Evolutionary conservation across 2,113 vertebrate species (phyloP).

Genomic region (Calonectris borealis): DNA sequence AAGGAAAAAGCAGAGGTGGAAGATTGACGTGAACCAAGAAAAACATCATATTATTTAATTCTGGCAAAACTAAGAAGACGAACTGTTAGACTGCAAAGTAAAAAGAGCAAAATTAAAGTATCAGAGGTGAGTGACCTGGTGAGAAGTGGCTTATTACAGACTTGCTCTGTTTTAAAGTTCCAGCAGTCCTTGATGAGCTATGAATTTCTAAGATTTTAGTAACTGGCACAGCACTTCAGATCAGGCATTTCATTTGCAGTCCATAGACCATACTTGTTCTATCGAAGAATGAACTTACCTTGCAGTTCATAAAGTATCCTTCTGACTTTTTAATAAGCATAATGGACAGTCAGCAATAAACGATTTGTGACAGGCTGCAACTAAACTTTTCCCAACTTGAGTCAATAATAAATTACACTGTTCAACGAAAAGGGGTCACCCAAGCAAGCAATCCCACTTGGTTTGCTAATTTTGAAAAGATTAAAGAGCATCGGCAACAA

Average conservation of each 20-base stretch:
- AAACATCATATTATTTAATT: neutral
- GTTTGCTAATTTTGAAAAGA: neutral
- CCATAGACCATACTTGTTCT: neutral
- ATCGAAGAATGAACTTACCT: constrained; percentile 25
- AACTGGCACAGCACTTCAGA: neutral
- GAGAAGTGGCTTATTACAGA: neutral
- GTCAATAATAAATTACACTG: neutral
- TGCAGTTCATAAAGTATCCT: neutral
- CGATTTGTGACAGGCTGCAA: neutral
- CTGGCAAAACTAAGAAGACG: neutral
- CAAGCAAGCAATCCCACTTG: neutral
- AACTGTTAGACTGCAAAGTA: neutral
- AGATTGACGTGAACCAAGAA: neutral
- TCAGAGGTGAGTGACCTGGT: neutral
- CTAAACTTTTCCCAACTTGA: neutral
- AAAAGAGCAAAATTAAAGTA: constrained; percentile 1
- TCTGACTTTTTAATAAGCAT: neutral
- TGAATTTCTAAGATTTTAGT: neutral
- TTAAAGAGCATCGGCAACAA: neutral
- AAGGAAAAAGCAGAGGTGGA: neutral
- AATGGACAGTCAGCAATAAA: neutral
- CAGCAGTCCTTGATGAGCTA: neutral
- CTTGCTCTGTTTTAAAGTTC: neutral
- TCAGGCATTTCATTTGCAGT: neutral
- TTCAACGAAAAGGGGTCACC: neutral